Conservation (phyloP, 1,140 invertebrate genomes). For the Rhynchophorus ferrugineus region DNA sequence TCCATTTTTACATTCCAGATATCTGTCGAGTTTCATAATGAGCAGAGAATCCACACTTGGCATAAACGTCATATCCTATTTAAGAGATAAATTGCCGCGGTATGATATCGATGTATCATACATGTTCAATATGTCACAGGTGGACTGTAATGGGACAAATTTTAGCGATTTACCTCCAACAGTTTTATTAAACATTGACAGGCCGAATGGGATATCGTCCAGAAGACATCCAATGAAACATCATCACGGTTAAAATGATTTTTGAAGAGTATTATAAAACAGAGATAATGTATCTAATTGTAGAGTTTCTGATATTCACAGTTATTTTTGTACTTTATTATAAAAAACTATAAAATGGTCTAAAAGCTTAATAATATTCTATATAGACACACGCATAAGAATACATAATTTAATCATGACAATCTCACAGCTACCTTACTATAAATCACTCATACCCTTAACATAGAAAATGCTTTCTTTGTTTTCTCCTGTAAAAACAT, state of each 20-base stretch:
- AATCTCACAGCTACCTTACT: no score
- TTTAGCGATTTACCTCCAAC: slow-evolving; percentile 29
- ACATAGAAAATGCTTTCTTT: no score
- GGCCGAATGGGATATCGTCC: slow-evolving; percentile 15
- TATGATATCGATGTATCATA: slow-evolving; percentile 76
- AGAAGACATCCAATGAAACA: slow-evolving; percentile 38
- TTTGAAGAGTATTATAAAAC: no score
- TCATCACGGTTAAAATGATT: slow-evolving; percentile 25
- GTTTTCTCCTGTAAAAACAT: no score
- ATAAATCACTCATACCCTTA: no score
- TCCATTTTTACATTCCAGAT: slow-evolving; percentile 42
- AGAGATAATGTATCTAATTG: no score
- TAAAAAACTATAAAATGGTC: no score
- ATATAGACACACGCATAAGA: no score
- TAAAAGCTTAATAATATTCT: no score
- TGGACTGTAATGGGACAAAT: slow-evolving; percentile 45
- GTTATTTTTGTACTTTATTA: no score
- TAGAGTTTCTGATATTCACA: no score
- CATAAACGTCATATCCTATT: slow-evolving; percentile 48
- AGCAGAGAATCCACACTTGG: slow-evolving; percentile 55
- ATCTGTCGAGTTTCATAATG: slow-evolving; percentile 76
- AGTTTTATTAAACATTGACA: slow-evolving; percentile 26
- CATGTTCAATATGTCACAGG: slow-evolving; percentile 73
- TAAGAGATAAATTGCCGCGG: slow-evolving; percentile 53
- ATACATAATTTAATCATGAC: no score